These are phyloP conservation scores for Drosophila tsacasi DNA, from an alignment of 1,140 invertebrate species.

Conservation along the genomic window DNA sequence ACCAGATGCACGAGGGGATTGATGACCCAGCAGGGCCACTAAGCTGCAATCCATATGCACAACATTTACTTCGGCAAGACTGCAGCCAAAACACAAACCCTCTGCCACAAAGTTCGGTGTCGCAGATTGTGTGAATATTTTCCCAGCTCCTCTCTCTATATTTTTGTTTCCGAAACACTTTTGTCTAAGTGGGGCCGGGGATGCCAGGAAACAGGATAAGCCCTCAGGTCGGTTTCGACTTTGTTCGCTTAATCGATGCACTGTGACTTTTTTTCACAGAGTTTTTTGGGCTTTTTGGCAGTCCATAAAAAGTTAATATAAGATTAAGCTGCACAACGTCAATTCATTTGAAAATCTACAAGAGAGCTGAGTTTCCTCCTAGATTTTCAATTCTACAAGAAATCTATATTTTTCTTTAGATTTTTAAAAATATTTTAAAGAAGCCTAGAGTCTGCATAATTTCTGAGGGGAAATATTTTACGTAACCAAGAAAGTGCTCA, in stretches of 20 bases:
- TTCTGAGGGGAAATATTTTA: not conserved
- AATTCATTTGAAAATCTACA: not conserved
- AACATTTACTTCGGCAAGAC: conserved; percentile 1
- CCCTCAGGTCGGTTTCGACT: not conserved
- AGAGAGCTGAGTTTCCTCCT: not conserved
- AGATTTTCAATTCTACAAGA: no score
- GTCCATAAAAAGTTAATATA: not conserved
- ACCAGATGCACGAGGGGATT: not conserved
- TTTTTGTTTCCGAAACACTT: conserved; percentile 9
- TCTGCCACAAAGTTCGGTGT: conserved; percentile 19
- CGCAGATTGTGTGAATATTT: conserved; percentile 29
- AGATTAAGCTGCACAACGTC: no score
- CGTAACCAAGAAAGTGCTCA: not conserved
- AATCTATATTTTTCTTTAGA: no score
- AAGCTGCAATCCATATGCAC: conserved; percentile 24
- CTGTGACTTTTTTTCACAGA: no score
- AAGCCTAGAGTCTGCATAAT: no score
- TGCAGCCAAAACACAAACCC: conserved; percentile 6
- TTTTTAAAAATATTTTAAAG: no score
- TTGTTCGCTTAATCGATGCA: conserved; percentile 6
- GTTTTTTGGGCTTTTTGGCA: not conserved
- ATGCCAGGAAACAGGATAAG: not conserved
- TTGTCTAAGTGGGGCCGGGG: not conserved
- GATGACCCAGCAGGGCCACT: not conserved
- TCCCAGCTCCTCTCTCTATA: no score